Evolutionary conservation across 2,797 vertebrate species (phyloP).

Genomic region (Rhodeus uyekii): DNA sequence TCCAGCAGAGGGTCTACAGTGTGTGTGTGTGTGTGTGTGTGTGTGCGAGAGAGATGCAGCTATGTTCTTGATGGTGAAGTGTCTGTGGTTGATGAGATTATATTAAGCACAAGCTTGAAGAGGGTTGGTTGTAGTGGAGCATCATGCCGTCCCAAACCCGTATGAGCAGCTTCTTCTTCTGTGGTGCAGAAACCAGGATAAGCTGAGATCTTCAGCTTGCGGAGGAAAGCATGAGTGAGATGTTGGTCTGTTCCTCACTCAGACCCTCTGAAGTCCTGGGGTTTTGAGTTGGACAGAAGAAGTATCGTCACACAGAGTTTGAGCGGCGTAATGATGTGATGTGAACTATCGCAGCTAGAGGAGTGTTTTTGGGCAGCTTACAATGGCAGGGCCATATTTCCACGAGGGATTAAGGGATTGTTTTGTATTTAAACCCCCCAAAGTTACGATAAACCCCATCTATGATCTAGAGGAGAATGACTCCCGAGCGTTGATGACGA

Average conservation of each 20-base stretch:
- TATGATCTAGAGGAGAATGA: not conserved
- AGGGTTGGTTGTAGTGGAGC: conserved; percentile 28
- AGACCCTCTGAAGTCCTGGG: too few species aligned
- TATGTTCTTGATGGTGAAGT: conserved; percentile 64
- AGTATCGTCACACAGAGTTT: not conserved
- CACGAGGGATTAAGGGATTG: conserved; percentile 6
- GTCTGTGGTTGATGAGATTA: conserved; percentile 61
- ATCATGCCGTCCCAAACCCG: not conserved
- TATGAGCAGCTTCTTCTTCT: not conserved
- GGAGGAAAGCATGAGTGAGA: too few species aligned
- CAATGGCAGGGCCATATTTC: not conserved
- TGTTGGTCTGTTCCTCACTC: too few species aligned
- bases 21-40: conserved; percentile 56
- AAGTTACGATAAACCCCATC: not conserved
- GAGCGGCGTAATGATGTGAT: not conserved
- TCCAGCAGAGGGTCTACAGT: conserved; percentile 56
- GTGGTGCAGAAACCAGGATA: too few species aligned
- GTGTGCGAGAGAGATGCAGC: conserved; percentile 60
- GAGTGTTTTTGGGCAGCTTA: conserved; percentile 14
- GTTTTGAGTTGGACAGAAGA: not conserved
- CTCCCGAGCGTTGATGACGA: too few species aligned
- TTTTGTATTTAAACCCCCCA: not conserved
- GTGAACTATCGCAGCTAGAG: not conserved
- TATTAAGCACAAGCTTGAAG: conserved; percentile 50
- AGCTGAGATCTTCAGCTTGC: too few species aligned